Conservation (phyloP, 2,797 vertebrate species). For the Spheniscus humboldti region DNA sequence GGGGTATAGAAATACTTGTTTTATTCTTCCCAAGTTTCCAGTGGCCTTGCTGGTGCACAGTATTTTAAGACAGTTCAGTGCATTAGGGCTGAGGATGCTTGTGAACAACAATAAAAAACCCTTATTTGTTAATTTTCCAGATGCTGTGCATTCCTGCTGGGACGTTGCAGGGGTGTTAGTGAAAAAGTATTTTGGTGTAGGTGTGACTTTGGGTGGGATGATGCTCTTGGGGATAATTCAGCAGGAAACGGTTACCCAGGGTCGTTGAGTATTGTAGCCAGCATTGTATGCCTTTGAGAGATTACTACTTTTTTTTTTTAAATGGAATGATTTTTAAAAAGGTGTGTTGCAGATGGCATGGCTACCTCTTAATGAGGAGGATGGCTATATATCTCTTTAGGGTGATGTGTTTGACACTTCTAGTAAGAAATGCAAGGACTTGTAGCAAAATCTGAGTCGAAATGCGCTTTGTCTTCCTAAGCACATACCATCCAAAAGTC, state of each 20-base stretch:
- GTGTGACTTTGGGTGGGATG: neutral
- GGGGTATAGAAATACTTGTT: neutral
- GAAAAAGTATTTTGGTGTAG: neutral
- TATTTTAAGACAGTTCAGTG: neutral
- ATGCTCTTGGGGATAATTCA: neutral
- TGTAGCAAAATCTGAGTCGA: accelerated
- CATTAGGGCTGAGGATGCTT: neutral
- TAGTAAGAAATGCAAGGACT: neutral
- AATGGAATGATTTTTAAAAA: neutral
- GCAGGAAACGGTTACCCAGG: neutral
- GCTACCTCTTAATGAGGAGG: neutral
- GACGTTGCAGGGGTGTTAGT: accelerated
- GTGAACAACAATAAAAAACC: neutral
- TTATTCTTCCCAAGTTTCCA: neutral
- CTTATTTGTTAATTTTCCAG: neutral
- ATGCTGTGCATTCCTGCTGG: neutral
- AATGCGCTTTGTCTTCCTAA: neutral
- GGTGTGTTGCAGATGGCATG: neutral
- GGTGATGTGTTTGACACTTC: neutral
- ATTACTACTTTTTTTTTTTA: neutral
- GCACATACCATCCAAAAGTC: neutral
- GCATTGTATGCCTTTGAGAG: neutral
- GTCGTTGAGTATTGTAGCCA: neutral
- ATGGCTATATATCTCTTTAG: neutral
- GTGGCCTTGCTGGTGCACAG: neutral